A percentile compares a stretch with the other conserved stretches of the same genome.
phyloP scores from a whole-genome alignment of 1,140 invertebrate genomes.

The Zaprionus kolodkinae region DNA sequence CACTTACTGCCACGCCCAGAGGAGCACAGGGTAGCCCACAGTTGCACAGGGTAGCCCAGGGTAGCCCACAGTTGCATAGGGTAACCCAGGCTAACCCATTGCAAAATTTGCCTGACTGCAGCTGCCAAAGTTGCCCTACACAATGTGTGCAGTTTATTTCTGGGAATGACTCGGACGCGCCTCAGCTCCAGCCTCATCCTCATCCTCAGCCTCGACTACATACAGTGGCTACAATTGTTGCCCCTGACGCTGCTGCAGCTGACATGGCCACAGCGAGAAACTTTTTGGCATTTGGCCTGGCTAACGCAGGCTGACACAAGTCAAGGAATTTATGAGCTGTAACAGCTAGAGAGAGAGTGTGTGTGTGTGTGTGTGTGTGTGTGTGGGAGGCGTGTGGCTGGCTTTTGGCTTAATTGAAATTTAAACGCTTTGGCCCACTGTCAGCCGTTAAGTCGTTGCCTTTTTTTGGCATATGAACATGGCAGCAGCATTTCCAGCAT shows the following conservation, averaged over 20 bases:
- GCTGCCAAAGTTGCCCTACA: constrained; percentile 67
- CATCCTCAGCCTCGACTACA: constrained; percentile 31
- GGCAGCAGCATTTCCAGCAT: constrained; percentile 27
- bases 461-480: constrained; percentile 51
- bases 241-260: constrained; percentile 38
- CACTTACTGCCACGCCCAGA: constrained; percentile 16
- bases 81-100: too few species aligned
- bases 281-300: constrained; percentile 64
- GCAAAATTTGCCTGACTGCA: constrained; percentile 26
- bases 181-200: constrained; percentile 56
- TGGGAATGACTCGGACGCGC: constrained; percentile 56
- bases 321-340: constrained; percentile 83
- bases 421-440: constrained; percentile 74
- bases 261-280: constrained; percentile 54
- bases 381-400: constrained; percentile 21
- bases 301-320: constrained; percentile 80
- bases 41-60: not conserved
- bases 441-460: constrained; percentile 62
- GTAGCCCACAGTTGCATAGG: not conserved
- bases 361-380: constrained; percentile 6
- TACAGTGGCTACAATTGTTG: not conserved
- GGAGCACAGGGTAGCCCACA: not conserved
- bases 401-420: constrained; percentile 81
- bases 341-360: constrained; percentile 51
- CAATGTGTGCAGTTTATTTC: constrained; percentile 78